Conservation (phyloP, 2,113 vertebrate species). For the Rhegmatorhina hoffmannsi region DNA sequence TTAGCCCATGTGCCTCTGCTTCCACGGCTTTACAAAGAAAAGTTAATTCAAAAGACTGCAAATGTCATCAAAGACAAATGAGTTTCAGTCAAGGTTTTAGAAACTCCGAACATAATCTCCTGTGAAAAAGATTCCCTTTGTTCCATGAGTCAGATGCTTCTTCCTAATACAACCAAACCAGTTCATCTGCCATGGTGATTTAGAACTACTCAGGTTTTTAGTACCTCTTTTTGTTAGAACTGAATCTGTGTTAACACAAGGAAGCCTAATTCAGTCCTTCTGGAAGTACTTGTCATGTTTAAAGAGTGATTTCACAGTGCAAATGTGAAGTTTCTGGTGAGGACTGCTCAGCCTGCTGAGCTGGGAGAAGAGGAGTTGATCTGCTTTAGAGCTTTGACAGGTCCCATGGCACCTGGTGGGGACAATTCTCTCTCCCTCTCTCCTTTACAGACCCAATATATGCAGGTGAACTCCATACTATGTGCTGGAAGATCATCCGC, state of each 20-base stretch:
- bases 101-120: neutral
- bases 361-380: neutral
- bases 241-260: neutral
- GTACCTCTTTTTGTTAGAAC: neutral
- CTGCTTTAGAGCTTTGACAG: neutral
- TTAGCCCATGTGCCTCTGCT: neutral
- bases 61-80: neutral
- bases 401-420: rapidly evolving
- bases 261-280: neutral
- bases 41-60: neutral
- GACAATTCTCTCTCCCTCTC: neutral
- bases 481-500: neutral
- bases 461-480: neutral
- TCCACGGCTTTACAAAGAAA: neutral
- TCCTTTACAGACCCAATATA: neutral
- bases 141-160: neutral
- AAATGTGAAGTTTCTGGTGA: neutral
- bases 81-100: neutral
- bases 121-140: neutral
- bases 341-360: rapidly evolving
- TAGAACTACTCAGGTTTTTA: neutral
- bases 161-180: neutral
- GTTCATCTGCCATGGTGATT: neutral
- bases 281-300: neutral
- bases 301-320: neutral